Evolutionary conservation across 1,140 invertebrate genomes (phyloP), one percentile per base, ranked within the genome.

Genomic region (Pteromalus puparum): DNA sequence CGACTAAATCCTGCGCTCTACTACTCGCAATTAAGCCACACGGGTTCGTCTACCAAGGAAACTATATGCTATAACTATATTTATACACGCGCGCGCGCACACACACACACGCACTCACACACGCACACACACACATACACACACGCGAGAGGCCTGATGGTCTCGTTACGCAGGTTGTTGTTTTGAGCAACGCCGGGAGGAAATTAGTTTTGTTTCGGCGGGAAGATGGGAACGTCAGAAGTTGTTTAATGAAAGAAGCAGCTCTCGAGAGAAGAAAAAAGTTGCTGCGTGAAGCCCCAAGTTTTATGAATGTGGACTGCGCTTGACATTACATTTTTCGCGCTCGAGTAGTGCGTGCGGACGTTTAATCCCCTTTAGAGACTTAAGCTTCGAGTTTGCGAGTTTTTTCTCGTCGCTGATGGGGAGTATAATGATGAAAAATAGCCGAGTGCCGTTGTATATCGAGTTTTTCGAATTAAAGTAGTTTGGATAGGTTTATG

Each of bases 121-220:
- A 30, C 30, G 5, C 30, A 1, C 1, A 1, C 30, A 30, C 42
- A 13, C 42, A 46, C 42, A 13, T 7, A 34, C 42, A 46, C 0
- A 48, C 13, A 18, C 46, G 4, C 18, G 48, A 53, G 53, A 61
- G 18, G 53, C 53, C 21, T n/a, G n/a, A n/a, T n/a, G n/a, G n/a
- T n/a, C n/a, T 61, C 53, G 18, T 61, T 61, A 61, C 18, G 53
- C 15, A 21, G 0, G 21, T 61, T 1, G 53, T 61, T 21, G 53
- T 61, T 61, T 61, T 61, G 53, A 61, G 53, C n/a, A 7, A 61
- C 53, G 53, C 18, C 53, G 21, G 53, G 21, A 70, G 67, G 28
- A 70, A 70, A 70, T 70, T 70, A 70, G 67, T 70, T 70, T 70
- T 70, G 67, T 70, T 70, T 70, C 67, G 10, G 67, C 67, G 9